These are phyloP conservation scores for Aphodius granarius DNA, from an alignment of 2,888 invertebrate species.

Conservation along the genomic window DNA sequence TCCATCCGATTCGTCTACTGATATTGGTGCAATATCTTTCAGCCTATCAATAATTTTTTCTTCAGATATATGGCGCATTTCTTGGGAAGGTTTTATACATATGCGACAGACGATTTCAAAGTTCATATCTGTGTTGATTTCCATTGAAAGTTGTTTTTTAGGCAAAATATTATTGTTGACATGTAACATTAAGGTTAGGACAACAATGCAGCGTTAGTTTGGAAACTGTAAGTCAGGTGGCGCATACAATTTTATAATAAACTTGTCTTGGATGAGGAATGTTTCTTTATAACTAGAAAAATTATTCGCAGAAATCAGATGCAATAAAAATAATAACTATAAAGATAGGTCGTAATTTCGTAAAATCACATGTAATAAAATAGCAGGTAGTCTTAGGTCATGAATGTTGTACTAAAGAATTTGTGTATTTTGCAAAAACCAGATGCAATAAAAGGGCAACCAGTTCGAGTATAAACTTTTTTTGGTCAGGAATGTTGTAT, in stretches of 20 bases:
- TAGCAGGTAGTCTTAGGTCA: too few species aligned
- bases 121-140: background rate
- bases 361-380: too few species aligned
- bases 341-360: too few species aligned
- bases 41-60: background rate
- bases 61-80: background rate
- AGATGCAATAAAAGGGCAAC: too few species aligned
- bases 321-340: too few species aligned
- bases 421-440: too few species aligned
- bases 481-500: too few species aligned
- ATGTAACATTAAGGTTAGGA: background rate
- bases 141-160: background rate
- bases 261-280: too few species aligned
- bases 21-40: background rate
- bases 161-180: background rate
- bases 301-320: too few species aligned
- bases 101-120: background rate
- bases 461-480: too few species aligned
- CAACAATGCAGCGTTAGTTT: background rate
- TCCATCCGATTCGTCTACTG: slow-evolving; percentile 8
- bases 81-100: background rate
- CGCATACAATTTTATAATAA: background rate
- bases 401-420: too few species aligned
- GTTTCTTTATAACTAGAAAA: too few species aligned
- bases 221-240: background rate